Base-by-base conservation (phyloP, 2,113 vertebrate genomes). In the Pollimyrus isidori region DNA sequence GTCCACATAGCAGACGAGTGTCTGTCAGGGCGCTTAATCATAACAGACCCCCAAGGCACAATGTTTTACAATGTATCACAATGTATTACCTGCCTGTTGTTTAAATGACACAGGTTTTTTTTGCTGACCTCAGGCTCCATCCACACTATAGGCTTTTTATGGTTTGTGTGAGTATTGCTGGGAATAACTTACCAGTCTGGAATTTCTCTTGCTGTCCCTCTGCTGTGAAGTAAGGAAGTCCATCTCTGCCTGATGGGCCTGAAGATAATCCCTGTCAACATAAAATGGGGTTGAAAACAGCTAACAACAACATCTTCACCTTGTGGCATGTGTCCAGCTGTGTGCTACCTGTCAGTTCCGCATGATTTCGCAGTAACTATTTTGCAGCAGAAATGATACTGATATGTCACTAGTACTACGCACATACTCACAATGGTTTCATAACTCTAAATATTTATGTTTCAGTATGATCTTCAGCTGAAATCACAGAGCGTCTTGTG, bases 181-280 rank as follows among this genome's bases (percentile, higher is more conserved):
- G 46, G 6, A 13, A 15, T 69, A 15, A 39, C 96, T 97, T 95
- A 99, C 98, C 97, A 99, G 93, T 94, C 98, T 96, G 53, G 98
- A 99, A 93, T 96, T 98, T 52, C 97, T 97, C 93, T 95, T 97
- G 1, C 96, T 96, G n/a, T 98, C 96, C 90, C 95, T 96, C 94
- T 98, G 98, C 65, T 97, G 94, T 19, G 95, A 96, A 0, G 95
- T 95, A 92, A 99, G 94, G 92, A 97, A 97, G 92, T 97, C 98
- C 95, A 99, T 92, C 93, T 99, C 98, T 0, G 95, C 93, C 93
- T 98, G 97, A 91, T 98, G 97, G 11, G 93, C 92, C 89, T 97
- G 95, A 90, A 99, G 94, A 88, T 97, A 94, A 6, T 99, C 97
- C 91, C 98, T 99, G 92, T 21, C 30, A 73, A 89, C 50, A 89